Conservation (phyloP, 1,140 invertebrate genomes). For the Anastatus disparis region DNA sequence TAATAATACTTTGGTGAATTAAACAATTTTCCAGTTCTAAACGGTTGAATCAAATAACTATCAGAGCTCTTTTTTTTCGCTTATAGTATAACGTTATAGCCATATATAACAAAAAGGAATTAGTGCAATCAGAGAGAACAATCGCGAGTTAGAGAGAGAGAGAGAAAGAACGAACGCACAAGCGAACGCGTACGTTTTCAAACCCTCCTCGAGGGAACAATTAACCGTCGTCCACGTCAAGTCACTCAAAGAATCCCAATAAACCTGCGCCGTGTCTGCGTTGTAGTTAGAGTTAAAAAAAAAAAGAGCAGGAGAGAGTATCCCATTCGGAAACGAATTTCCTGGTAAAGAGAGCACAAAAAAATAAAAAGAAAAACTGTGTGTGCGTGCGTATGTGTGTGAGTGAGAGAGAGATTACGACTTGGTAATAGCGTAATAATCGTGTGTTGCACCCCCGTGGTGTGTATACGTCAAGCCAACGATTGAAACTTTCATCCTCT, state of each 20-base stretch:
- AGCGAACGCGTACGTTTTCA: neutral
- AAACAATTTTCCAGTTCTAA: neutral
- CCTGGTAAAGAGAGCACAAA: constrained; percentile 19
- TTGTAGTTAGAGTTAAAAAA: too few relatives aligned
- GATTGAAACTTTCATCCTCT: constrained; percentile 32
- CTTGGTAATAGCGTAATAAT: constrained; percentile 37
- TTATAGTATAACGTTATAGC: too few relatives aligned
- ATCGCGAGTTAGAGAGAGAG: too few relatives aligned
- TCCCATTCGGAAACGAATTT: constrained; percentile 35
- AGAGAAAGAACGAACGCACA: too few relatives aligned
- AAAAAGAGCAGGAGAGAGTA: neutral
- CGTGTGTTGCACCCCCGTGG: constrained; percentile 15
- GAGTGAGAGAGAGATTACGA: neutral
- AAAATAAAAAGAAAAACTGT: neutral
- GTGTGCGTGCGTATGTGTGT: neutral
- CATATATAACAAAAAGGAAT: constrained; percentile 30
- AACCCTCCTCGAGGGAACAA: constrained; percentile 40
- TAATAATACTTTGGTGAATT: too few relatives aligned
- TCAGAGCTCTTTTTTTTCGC: too few relatives aligned
- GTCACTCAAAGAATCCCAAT: constrained; percentile 43
- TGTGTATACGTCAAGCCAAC: constrained; percentile 1
- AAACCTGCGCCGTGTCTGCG: constrained; percentile 14
- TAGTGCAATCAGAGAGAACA: constrained; percentile 37
- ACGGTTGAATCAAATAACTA: constrained; percentile 8
- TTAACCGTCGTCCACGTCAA: constrained; percentile 43